These are phyloP conservation scores for Halcyon senegalensis DNA, from an alignment of 2,113 vertebrate genomes.

Conservation along the genomic window DNA sequence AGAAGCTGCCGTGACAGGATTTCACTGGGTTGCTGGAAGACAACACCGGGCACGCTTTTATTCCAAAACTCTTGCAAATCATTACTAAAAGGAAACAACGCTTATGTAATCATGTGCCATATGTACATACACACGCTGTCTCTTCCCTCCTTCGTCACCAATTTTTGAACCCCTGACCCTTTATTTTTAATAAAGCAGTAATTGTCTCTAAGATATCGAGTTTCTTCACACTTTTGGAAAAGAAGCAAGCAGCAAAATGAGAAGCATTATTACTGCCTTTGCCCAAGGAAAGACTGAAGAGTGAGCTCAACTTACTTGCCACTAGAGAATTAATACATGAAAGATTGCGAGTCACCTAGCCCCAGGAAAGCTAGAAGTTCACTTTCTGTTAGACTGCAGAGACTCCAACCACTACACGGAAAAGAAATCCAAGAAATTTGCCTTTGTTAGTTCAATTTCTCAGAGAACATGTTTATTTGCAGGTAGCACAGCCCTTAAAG, in stretches of 20 bases:
- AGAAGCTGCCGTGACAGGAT: neutral
- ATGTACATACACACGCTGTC: fast-evolving
- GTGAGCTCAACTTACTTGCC: neutral
- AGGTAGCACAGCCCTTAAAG: neutral
- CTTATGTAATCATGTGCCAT: neutral
- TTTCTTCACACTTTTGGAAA: neutral
- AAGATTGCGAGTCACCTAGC: neutral
- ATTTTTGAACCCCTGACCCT: neutral
- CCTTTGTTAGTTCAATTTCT: neutral
- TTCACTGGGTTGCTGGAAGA: neutral
- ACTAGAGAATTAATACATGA: neutral
- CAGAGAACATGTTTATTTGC: neutral
- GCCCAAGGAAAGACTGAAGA: neutral
- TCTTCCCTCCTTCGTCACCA: neutral
- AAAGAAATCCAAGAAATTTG: neutral
- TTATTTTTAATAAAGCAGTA: neutral
- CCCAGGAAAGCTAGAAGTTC: neutral
- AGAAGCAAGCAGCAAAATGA: neutral
- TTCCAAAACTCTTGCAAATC: neutral
- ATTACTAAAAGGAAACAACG: neutral
- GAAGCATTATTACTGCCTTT: neutral
- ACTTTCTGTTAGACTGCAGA: neutral
- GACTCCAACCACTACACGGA: neutral
- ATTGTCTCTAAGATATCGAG: neutral
- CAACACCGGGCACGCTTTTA: neutral